Evolutionary conservation across 2,113 vertebrate genomes (phyloP).

Genomic region (Podiceps cristatus): DNA sequence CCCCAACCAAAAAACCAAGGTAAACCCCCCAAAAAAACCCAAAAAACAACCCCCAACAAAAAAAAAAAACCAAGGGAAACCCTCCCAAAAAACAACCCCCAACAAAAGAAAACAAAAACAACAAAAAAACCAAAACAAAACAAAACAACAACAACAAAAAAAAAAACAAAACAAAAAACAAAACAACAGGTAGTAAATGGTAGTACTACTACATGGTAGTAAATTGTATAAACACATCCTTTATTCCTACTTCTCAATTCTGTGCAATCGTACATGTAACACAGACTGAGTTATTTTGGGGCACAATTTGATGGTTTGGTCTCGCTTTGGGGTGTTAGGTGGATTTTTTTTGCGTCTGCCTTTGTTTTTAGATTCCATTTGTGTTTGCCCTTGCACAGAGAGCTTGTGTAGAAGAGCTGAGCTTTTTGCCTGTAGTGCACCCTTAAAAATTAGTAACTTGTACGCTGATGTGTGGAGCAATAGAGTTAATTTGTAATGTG

Average conservation of each 20-base stretch:
- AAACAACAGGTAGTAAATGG: background rate
- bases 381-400: background rate
- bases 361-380: background rate
- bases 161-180: too few relatives aligned
- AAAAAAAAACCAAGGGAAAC: too few relatives aligned
- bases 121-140: too few relatives aligned
- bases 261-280: background rate
- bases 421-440: background rate
- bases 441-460: background rate
- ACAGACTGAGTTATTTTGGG: background rate
- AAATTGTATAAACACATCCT: background rate
- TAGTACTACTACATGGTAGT: fast-evolving
- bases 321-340: background rate
- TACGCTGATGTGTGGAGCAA: background rate
- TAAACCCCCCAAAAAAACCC: too few relatives aligned
- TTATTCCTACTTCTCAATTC: background rate
- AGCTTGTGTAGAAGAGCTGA: background rate
- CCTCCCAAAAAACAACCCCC: too few relatives aligned
- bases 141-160: too few relatives aligned
- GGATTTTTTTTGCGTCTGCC: background rate
- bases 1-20: too few relatives aligned
- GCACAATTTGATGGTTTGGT: background rate
- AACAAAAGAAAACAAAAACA: too few relatives aligned
- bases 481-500: background rate
- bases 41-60: too few relatives aligned